Percentiles rank a stretch among this genome's conserved stretches.
Evolutionary conservation across 2,888 invertebrate genomes (phyloP).

Genomic region (Drosophila mettleri): DNA sequence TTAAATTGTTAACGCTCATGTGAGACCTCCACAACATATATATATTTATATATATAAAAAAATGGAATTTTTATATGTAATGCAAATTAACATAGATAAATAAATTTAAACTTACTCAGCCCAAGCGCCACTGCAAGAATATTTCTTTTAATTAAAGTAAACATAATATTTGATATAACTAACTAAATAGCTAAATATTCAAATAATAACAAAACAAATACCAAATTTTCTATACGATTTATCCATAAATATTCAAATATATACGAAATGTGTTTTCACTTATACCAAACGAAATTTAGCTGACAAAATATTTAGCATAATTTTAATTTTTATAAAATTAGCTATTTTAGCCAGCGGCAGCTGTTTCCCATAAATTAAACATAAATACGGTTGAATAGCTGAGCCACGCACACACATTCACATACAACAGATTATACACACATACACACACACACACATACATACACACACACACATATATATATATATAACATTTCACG

Average conservation of each 20-base stretch:
- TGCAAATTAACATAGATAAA: not conserved
- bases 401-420: conserved; percentile 1
- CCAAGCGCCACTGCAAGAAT: not conserved
- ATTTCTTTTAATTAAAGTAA: not conserved
- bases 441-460: not conserved
- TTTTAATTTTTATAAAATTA: conserved; percentile 40
- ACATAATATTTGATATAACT: not conserved
- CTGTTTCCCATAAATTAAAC: conserved; percentile 36
- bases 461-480: conserved; percentile 5
- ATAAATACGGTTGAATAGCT: conserved; percentile 30
- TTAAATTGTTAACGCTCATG: no score
- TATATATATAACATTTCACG: conserved; percentile 7
- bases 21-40: no score
- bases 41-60: no score
- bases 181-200: conserved; percentile 1
- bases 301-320: conserved; percentile 24
- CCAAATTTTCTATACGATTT: not conserved
- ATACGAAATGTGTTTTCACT: conserved; percentile 15
- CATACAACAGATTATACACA: conserved; percentile 5
- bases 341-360: conserved; percentile 15
- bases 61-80: no score
- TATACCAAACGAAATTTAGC: conserved; percentile 4
- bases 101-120: not conserved
- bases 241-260: conserved; percentile 1
- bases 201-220: not conserved